Evolutionary conservation across 2,797 vertebrate species (phyloP), one percentile per base, ranked within the genome.

Genomic region (Coendou prehensilis): DNA sequence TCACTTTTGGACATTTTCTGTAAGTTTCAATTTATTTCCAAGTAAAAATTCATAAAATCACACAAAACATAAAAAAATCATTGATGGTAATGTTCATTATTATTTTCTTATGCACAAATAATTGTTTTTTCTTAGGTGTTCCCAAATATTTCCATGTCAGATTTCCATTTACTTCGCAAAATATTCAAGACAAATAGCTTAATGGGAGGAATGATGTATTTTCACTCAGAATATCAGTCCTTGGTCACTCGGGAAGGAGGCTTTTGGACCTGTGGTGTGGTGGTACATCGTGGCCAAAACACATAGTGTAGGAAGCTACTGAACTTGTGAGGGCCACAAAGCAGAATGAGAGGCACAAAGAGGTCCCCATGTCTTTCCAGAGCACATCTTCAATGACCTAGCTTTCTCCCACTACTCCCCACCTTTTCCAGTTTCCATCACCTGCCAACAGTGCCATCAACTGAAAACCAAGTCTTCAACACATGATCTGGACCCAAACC

Each of bases 361-460:
- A 56, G n/a, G 1, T 33, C 7, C 0, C 6, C 14, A 3, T 13
- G n/a, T 1, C 23, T 10, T 52, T 22, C 17, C 17, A 30, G 6
- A 67, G 2, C 15, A 50, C 3, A 3, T 9, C n/a, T 28, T 0
- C 14, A 71, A 10, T 57, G 14, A 17, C 33, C 37, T 52, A 30
- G 3, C 28, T 50, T 45, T 33, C 47, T 79, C 13, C 30, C 33
- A 3, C 26, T 17, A 9, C 8, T 17, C 8, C 15, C 15, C 76
- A 79, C 15, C 47, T 54, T 15, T 52, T 18, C 6, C 47, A 54
- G 30, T 8, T 10, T 54, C 14, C 69, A 4, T 6, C 11, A 28
- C 4, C 9, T 82, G 1, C 17, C 20, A 20, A 56, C 11, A 10
- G 7, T 41, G 8, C 28, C 2, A 33, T 81, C 64, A 41, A 30